Evolutionary conservation across 2,113 vertebrate genomes (phyloP).

Genomic region (Chaetodon auriga): DNA sequence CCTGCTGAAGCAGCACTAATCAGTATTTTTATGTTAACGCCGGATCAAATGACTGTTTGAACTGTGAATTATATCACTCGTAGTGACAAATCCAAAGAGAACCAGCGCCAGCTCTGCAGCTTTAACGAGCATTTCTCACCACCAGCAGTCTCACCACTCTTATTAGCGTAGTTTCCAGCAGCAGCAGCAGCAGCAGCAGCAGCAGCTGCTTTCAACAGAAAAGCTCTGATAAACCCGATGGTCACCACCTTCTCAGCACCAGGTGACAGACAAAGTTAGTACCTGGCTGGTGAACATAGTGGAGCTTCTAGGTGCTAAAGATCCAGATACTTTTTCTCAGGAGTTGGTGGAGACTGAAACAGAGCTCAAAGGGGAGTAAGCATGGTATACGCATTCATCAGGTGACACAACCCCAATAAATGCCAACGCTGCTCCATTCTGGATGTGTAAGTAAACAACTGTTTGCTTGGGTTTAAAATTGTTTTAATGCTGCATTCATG

Average conservation of each 20-base stretch:
- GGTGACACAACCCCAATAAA: no score
- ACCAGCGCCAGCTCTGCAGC: neutral
- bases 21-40: neutral
- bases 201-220: neutral
- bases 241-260: neutral
- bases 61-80: neutral
- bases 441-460: no score
- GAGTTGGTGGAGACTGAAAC: neutral
- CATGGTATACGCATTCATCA: neutral
- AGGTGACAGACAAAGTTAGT: neutral
- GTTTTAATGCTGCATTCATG: neutral
- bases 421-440: no score
- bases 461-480: no score
- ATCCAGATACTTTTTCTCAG: neutral
- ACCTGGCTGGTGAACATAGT: neutral
- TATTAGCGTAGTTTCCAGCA: no score
- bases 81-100: neutral
- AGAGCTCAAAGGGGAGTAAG: neutral
- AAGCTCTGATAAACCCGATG: neutral
- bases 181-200: neutral
- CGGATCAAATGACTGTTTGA: neutral
- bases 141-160: neutral
- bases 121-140: neutral
- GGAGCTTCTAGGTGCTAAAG: neutral
- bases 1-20: no score